Conservation (phyloP, 2,797 vertebrate genomes). For the Melanotaenia maccullochi region DNA sequence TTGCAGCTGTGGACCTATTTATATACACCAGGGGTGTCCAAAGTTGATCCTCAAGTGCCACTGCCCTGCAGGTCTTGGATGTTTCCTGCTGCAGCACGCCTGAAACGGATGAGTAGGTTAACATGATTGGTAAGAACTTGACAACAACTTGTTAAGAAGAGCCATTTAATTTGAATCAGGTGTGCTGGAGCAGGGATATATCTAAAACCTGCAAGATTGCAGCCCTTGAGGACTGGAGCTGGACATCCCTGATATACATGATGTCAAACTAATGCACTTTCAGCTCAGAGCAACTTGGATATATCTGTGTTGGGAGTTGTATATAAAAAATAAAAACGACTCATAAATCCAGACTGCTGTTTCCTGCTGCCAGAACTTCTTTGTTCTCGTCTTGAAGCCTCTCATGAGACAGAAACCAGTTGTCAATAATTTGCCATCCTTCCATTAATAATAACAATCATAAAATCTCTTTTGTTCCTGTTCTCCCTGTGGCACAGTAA, state of each 20-base stretch:
- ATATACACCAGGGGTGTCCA: background rate
- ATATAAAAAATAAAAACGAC: background rate
- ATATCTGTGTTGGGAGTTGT: background rate
- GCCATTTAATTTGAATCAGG: too few species aligned
- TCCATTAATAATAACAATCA: constrained; percentile 36
- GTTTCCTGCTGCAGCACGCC: too few species aligned
- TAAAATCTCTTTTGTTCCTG: constrained; percentile 21
- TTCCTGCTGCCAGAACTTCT: background rate
- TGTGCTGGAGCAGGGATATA: too few species aligned
- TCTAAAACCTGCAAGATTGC: too few species aligned
- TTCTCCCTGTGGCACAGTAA: constrained; percentile 13
- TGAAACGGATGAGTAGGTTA: too few species aligned
- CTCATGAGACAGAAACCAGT: constrained; percentile 32
- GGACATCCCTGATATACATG: background rate
- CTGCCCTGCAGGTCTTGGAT: too few species aligned
- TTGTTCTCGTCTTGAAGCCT: background rate
- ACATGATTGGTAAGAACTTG: too few species aligned
- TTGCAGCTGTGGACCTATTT: constrained; percentile 30
- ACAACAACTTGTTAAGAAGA: too few species aligned
- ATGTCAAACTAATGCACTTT: constrained; percentile 4
- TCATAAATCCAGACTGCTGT: background rate
- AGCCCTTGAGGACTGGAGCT: too few species aligned
- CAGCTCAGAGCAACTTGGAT: constrained; percentile 3
- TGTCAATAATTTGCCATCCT: constrained; percentile 28
- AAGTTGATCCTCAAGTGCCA: too few species aligned